phyloP scores from a whole-genome alignment of 2,113 vertebrate genomes.

The Archocentrus centrarchus region DNA sequence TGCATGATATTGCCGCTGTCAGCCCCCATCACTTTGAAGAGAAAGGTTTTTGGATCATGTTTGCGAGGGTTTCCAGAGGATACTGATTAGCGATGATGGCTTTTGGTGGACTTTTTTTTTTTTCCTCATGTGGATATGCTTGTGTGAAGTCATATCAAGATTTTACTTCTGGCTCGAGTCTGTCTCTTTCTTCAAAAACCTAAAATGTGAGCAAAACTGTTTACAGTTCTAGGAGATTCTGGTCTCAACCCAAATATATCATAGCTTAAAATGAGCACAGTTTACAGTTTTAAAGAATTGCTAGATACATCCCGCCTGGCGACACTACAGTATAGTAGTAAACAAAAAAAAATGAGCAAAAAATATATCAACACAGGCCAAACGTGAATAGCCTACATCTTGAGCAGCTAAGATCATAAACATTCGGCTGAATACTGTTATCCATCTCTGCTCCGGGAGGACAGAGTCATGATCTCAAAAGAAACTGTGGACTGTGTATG shows the following conservation, averaged over 20 bases:
- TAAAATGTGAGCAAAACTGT: background rate
- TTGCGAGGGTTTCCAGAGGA: constrained; percentile 58
- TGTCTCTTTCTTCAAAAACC: background rate
- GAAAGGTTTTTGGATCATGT: constrained; percentile 67
- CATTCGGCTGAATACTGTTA: background rate
- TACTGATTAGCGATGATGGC: constrained; percentile 56
- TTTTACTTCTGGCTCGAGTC: background rate
- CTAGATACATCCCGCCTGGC: background rate
- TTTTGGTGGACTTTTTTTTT: constrained; percentile 23
- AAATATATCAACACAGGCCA: background rate
- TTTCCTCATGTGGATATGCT: constrained; percentile 22
- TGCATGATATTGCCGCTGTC: constrained; percentile 68
- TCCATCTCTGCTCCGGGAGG: background rate
- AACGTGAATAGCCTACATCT: background rate
- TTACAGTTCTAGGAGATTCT: background rate
- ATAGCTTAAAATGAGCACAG: background rate
- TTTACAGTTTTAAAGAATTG: background rate
- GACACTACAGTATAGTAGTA: background rate
- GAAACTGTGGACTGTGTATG: background rate
- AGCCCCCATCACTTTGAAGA: constrained; percentile 66
- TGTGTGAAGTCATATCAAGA: constrained; percentile 7
- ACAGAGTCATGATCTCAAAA: background rate
- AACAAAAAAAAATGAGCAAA: background rate
- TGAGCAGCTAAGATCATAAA: constrained; percentile 11
- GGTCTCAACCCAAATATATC: background rate